Conservation (phyloP, 2,113 vertebrate species). For the Microcebus jonahi region DNA sequence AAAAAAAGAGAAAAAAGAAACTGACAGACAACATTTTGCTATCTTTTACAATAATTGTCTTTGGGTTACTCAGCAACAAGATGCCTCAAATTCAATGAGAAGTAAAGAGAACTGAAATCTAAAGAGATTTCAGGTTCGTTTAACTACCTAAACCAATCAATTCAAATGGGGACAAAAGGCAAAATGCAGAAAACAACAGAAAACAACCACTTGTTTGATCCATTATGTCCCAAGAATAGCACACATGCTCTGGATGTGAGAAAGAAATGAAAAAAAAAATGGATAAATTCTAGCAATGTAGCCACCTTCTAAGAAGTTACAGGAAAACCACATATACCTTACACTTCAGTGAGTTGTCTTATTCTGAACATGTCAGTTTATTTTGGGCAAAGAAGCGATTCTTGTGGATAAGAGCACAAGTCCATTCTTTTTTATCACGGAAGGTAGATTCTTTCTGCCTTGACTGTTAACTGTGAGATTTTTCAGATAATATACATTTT, state of each 20-base stretch:
- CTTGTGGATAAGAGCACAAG: background rate
- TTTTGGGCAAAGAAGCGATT: background rate
- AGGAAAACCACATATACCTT: background rate
- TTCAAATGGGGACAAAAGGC: background rate
- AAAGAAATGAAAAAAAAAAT: too few relatives aligned
- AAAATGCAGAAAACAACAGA: background rate
- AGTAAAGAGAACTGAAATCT: background rate
- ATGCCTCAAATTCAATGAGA: conserved; percentile 14
- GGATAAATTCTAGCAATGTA: background rate
- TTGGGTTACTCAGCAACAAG: background rate
- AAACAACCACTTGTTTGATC: background rate
- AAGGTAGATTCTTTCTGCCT: background rate
- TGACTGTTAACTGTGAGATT: background rate
- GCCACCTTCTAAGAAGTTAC: background rate
- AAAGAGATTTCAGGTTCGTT: background rate
- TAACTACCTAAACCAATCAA: background rate
- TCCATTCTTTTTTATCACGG: background rate
- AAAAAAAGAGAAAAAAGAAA: background rate
- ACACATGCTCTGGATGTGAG: background rate
- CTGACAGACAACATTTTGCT: background rate
- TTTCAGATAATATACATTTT: background rate
- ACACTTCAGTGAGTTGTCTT: background rate
- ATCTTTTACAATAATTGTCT: conserved; percentile 7
- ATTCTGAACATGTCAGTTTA: background rate
- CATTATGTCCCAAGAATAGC: background rate